Conservation (phyloP, 2,888 invertebrate genomes). For the Slavum lentiscoides region DNA sequence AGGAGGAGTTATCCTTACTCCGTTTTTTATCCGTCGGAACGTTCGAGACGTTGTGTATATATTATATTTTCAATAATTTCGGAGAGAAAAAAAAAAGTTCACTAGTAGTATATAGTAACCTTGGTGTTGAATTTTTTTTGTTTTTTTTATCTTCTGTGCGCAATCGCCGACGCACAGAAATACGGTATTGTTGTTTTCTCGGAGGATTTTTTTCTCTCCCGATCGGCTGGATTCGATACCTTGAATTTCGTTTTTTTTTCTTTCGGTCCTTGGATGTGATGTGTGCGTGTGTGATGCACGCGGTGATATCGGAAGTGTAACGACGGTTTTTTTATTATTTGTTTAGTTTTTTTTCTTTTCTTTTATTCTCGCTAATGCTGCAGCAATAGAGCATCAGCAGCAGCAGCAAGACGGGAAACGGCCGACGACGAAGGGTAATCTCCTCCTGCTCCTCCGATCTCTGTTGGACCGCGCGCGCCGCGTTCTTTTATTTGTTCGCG, state of each 20-base stretch:
- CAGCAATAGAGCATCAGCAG: too few relatives aligned
- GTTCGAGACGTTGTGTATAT: too few relatives aligned
- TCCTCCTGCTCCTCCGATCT: neutral
- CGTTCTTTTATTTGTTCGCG: slow-evolving; percentile 19
- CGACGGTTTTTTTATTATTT: neutral
- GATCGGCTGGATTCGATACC: neutral
- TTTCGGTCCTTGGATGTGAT: slow-evolving; percentile 19
- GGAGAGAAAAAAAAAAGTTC: too few relatives aligned
- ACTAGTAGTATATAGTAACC: too few relatives aligned
- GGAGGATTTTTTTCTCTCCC: neutral
- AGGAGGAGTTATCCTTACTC: too few relatives aligned
- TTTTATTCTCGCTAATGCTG: neutral
- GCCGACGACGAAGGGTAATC: slow-evolving; percentile 31
- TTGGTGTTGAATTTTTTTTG: neutral
- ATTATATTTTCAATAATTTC: too few relatives aligned
- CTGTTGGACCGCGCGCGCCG: neutral
- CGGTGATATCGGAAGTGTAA: slow-evolving; percentile 26
- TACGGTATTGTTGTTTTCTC: slow-evolving; percentile 9
- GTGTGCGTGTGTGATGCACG: neutral
- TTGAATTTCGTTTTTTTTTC: neutral
- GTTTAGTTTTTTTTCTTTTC: slow-evolving; percentile 15
- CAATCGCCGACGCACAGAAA: neutral
- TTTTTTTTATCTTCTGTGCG: neutral
- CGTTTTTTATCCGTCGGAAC: too few relatives aligned
- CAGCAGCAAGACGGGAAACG: slow-evolving; percentile 33